Evolutionary conservation across 2,888 invertebrate genomes (phyloP).

Genomic region (Automeris io): DNA sequence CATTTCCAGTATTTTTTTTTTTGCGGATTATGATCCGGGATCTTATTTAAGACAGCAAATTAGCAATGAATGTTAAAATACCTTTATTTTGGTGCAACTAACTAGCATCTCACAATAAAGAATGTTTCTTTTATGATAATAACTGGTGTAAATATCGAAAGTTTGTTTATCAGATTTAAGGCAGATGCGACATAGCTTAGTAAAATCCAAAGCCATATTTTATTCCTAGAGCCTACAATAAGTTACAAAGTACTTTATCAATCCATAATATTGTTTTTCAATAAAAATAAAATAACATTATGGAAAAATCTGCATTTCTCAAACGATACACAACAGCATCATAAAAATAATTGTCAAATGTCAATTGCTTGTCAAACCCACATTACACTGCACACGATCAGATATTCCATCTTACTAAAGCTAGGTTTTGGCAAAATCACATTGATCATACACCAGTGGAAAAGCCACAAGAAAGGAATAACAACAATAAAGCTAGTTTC

Average conservation of each 20-base stretch:
- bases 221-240: not conserved
- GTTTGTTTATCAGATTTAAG: slow-evolving; percentile 42
- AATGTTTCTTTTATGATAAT: slow-evolving; percentile 46
- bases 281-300: not conserved
- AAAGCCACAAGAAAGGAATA: no score
- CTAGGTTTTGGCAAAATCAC: no score
- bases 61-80: slow-evolving; percentile 16
- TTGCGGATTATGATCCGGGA: no score
- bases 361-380: not conserved
- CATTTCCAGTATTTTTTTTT: no score
- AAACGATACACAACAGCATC: slow-evolving; percentile 8
- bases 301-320: slow-evolving; percentile 3
- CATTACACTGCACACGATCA: no score
- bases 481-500: no score
- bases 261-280: not conserved
- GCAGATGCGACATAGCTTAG: slow-evolving; percentile 57
- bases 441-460: no score
- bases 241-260: not conserved
- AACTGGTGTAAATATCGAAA: slow-evolving; percentile 55
- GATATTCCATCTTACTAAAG: no score
- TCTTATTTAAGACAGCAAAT: not conserved
- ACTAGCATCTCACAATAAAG: slow-evolving; percentile 56
- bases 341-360: slow-evolving; percentile 6
- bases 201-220: slow-evolving; percentile 36
- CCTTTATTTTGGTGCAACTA: slow-evolving; percentile 56